Evolutionary conservation across 2,797 vertebrate genomes (phyloP), one percentile per base, ranked within the genome.

Genomic region (Selene dorsalis): DNA sequence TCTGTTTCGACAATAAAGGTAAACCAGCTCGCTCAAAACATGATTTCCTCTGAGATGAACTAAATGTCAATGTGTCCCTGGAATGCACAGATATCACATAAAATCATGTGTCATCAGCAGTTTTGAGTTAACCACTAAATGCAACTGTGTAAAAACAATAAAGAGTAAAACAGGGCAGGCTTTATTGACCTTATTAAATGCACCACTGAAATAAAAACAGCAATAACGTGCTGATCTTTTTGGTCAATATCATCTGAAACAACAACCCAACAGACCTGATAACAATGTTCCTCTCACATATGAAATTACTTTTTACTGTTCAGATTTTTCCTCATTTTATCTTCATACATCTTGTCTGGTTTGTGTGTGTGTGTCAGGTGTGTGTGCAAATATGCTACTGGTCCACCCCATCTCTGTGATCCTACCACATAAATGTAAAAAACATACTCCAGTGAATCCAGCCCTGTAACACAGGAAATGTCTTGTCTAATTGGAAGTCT

Each of bases 401-500:
- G 62, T 52, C 53, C 52, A 87, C 75, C 70, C 64, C 75, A 83
- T 85, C 79, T 84, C 75, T 81, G 77, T 79, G 84, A 83, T 78
- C 70, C 79, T 56, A 45, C 82, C 77, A 73, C 58, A 73, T 61
- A 56, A 71, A 85, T 90, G 79, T 91, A 86, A 80, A 35, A 41
- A 84, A 85, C 80, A 84, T 59, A 64, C 59, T 38, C 73, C 75
- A 84, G 84, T 89, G 85, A 92, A 86, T 84, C 63, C 75, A 73
- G 70, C 66, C 43, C 55, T 82, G 75, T 79, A 82, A 69, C 30
- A 67, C 86, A 87, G 78, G 87, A 89, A 82, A 83, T 62, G 41
- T 72, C 60, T 63, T 47, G 55, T 91, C 86, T 91, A 88, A 93
- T 87, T 90, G 84, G 82, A 86, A 84, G 87, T 84, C 82, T 80